Conservation (phyloP, 1,140 invertebrate genomes). For the Palaemon carinicauda region DNA sequence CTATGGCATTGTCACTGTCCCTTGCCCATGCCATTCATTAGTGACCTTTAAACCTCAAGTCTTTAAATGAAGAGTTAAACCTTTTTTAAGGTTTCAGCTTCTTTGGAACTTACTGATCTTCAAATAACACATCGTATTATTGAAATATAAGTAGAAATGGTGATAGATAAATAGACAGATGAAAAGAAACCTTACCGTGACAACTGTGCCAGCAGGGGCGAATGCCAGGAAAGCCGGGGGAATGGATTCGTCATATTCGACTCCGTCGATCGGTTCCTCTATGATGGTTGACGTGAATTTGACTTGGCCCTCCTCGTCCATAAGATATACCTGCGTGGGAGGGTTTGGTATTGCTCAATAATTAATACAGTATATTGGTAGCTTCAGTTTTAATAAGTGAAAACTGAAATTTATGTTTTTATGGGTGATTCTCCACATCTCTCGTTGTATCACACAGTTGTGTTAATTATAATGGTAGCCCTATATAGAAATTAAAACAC, state of each 20-base stretch:
- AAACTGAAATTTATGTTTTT: neutral
- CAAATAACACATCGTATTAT: too few relatives aligned
- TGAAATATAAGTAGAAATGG: too few relatives aligned
- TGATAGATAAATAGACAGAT: too few relatives aligned
- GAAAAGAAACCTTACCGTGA: constrained; percentile 5
- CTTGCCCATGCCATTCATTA: too few relatives aligned
- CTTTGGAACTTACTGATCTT: too few relatives aligned
- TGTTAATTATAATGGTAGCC: too few relatives aligned
- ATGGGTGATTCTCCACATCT: neutral
- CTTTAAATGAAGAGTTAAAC: too few relatives aligned
- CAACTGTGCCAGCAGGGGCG: constrained; percentile 34
- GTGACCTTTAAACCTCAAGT: too few relatives aligned
- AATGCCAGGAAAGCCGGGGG: constrained; percentile 51
- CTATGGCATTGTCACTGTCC: too few relatives aligned
- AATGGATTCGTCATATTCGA: constrained; percentile 30
- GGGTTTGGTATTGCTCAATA: neutral
- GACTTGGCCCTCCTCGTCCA: constrained; percentile 39
- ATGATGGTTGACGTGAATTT: constrained; percentile 46
- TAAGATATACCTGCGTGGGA: constrained; percentile 33
- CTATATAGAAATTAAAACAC: too few relatives aligned
- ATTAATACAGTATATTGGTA: neutral
- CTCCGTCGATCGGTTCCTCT: constrained; percentile 18
- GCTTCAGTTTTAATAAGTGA: neutral
- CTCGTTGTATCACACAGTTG: too few relatives aligned
- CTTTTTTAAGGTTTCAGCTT: too few relatives aligned